Evolutionary conservation across 2,113 vertebrate species (phyloP).

Genomic region (Ceyx margarethae): DNA sequence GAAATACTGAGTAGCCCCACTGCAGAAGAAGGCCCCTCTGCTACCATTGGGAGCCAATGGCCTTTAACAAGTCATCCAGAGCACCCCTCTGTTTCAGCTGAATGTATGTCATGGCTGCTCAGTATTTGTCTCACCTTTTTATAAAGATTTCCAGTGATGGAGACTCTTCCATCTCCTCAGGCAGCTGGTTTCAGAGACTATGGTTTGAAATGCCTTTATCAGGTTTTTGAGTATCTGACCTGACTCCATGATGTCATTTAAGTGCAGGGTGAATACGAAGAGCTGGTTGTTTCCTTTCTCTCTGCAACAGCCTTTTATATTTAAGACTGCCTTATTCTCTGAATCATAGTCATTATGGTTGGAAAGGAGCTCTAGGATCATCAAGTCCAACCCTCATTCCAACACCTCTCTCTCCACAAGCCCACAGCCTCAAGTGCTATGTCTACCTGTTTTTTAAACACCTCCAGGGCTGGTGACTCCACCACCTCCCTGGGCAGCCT

Average conservation of each 20-base stretch:
- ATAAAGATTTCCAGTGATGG: not conserved
- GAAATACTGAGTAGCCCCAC: not conserved
- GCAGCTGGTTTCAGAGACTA: not conserved
- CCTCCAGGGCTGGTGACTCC: too few species aligned
- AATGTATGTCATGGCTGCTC: not conserved
- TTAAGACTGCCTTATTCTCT: not conserved
- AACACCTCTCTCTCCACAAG: too few species aligned
- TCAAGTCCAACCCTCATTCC: too few species aligned
- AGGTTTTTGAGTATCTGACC: not conserved
- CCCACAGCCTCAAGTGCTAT: too few species aligned
- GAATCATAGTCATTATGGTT: too few species aligned
- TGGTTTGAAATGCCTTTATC: slow-evolving; percentile 1
- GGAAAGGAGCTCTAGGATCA: too few species aligned
- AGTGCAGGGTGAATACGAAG: not conserved
- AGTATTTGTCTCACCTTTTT: not conserved
- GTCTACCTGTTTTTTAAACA: too few species aligned
- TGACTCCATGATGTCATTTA: not conserved
- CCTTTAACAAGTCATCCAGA: not conserved
- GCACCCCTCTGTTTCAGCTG: not conserved
- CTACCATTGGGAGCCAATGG: not conserved
- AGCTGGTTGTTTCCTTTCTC: not conserved
- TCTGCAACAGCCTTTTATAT: not conserved
- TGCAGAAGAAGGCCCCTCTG: not conserved
- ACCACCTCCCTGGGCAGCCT: too few species aligned
- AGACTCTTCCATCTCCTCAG: not conserved